Evolutionary conservation across 2,888 invertebrate species (phyloP).

Genomic region (Yponomeuta plumbellus): DNA sequence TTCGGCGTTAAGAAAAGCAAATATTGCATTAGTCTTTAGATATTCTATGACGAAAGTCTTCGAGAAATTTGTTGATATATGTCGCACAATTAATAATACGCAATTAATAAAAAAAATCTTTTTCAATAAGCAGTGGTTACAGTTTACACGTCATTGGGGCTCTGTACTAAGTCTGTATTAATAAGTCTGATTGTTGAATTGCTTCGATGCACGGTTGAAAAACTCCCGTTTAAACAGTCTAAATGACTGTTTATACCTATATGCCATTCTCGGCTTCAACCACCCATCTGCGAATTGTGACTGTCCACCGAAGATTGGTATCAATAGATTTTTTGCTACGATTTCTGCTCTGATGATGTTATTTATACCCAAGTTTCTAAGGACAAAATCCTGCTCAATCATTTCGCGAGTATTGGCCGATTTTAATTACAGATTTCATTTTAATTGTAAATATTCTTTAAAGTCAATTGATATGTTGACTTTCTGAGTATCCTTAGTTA

Average conservation of each 20-base stretch:
- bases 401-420: constrained; percentile 13
- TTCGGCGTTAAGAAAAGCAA: not conserved
- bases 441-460: not conserved
- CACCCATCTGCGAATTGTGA: too few relatives aligned
- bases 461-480: not conserved
- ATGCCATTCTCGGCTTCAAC: too few relatives aligned
- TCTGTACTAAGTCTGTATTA: too few relatives aligned
- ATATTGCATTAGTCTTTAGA: not conserved
- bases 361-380: constrained; percentile 11
- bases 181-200: not conserved
- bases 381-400: constrained; percentile 18
- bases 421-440: too few relatives aligned
- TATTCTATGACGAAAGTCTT: not conserved
- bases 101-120: too few relatives aligned
- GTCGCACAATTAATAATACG: not conserved
- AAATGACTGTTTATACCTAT: too few relatives aligned
- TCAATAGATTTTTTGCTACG: constrained; percentile 11
- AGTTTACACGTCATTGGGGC: too few relatives aligned
- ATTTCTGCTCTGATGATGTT: constrained; percentile 8
- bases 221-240: too few relatives aligned
- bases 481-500: not conserved
- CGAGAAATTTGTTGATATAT: not conserved
- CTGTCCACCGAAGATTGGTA: constrained; percentile 16
- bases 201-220: too few relatives aligned
- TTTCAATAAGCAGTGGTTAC: too few relatives aligned